A percentile compares a stretch with the other conserved stretches of the same genome.
phyloP scores from a whole-genome alignment of 2,113 vertebrate genomes.

The Scytalopus superciliaris region DNA sequence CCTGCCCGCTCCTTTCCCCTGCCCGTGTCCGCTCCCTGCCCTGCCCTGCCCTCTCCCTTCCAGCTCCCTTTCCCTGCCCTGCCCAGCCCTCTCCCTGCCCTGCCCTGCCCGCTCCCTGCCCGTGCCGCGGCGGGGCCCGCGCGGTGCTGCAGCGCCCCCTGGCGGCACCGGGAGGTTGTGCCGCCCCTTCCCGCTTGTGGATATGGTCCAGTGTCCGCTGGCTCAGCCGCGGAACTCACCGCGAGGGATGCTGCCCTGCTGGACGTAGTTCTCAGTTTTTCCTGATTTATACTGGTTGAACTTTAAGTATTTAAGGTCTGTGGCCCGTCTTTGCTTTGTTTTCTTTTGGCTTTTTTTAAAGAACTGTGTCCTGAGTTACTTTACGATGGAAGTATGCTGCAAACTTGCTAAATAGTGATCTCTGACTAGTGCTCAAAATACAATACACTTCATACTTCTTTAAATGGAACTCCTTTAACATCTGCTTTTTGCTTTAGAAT shows the following conservation, averaged over 20 bases:
- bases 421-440: neutral
- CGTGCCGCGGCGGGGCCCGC: fast-evolving
- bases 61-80: too few relatives aligned
- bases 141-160: too few relatives aligned
- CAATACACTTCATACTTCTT: neutral
- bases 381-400: neutral
- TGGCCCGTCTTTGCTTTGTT: neutral
- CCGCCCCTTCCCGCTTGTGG: too few relatives aligned
- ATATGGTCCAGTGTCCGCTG: fast-evolving
- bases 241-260: neutral
- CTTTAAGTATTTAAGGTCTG: neutral
- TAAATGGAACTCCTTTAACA: neutral
- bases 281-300: neutral
- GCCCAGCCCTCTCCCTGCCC: too few relatives aligned
- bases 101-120: neutral
- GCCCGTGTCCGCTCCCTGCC: too few relatives aligned
- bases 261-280: neutral
- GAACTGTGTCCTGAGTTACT: neutral
- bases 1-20: too few relatives aligned
- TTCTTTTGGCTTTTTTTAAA: neutral
- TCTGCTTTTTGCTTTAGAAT: neutral
- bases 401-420: neutral
- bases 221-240: neutral
- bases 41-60: too few relatives aligned
- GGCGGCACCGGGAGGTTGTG: too few relatives aligned